Base-by-base conservation (phyloP, 2,888 invertebrate genomes). In the Monochamus alternatus region DNA sequence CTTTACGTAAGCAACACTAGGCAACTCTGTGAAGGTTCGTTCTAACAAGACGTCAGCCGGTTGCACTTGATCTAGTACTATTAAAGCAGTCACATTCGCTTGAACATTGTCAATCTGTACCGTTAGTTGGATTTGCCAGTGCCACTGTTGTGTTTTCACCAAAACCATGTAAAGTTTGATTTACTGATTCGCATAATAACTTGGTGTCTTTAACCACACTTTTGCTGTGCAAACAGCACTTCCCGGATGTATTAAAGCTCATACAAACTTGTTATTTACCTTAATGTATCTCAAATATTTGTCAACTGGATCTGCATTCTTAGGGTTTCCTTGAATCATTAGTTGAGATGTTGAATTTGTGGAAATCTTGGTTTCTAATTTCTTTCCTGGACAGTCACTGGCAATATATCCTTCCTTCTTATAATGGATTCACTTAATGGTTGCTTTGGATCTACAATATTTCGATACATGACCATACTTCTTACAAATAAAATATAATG, bases 161-260 rank as follows among this genome's bases (percentile, higher is more conserved):
- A 10, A 70, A 55, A 3, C 70, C 52, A 44, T 60, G 8, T 14
- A 60, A 70, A 12, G 32, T 60, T 60, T 60, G 31, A 32, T 58
- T 62, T 8, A n/a, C 31, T 14, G 59, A n/a, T 70, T 44, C 32
- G 38, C 59, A 60, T 22, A n/a, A 14, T 43, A 60, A 22, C 12
- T 70, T 38, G 9, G 3, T 43, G 30, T 60, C 59, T 60, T 22
- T 38, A 9, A 62, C 60, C 8, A 60, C 14, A n/a, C 14, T 38
- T 12, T 58, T 22, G 38, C 32, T 8, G 70, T 70, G 38, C 70
- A 60, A 58, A 70, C 60, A 7, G 70, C 60, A 60, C 70, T 62
- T 30, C 70, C 70, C 14, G 70, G 59, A 43, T 70, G 60, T 32
- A 62, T 51, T 7, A 60, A 60, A 9, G 44, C 62, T 55, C n/a